Evolutionary conservation across 2,113 vertebrate species (phyloP).

Genomic region (Bubo blakistoni): DNA sequence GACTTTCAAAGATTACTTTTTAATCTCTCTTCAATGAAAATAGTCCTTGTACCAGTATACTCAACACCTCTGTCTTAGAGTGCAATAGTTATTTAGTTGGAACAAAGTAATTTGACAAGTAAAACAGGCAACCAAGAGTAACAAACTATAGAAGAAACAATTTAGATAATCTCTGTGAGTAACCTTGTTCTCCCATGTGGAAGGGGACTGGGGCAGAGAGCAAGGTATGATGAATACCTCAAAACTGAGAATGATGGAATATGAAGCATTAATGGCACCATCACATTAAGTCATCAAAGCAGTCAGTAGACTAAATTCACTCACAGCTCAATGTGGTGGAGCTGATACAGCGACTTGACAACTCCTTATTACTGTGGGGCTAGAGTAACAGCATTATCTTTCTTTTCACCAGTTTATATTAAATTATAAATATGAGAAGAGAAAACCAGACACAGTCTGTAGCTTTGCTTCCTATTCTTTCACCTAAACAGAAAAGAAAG

Average conservation of each 20-base stretch:
- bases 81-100: too few species aligned
- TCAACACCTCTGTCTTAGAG: neutral
- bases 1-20: neutral
- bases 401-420: neutral
- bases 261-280: neutral
- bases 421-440: neutral
- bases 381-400: neutral
- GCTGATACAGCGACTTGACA: neutral
- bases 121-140: neutral
- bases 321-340: neutral
- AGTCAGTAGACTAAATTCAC: neutral
- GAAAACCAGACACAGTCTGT: neutral
- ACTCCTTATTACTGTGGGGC: neutral
- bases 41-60: neutral
- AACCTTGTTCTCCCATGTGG: neutral
- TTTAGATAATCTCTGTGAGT: neutral
- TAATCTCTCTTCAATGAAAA: neutral
- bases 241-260: neutral
- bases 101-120: neutral
- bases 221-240: neutral
- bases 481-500: neutral
- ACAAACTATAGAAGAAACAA: neutral
- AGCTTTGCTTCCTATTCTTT: neutral
- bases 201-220: neutral
- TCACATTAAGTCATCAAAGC: neutral